Base-by-base conservation (phyloP, 2,888 invertebrate genomes). In the Pterobdella sp. region DNA sequence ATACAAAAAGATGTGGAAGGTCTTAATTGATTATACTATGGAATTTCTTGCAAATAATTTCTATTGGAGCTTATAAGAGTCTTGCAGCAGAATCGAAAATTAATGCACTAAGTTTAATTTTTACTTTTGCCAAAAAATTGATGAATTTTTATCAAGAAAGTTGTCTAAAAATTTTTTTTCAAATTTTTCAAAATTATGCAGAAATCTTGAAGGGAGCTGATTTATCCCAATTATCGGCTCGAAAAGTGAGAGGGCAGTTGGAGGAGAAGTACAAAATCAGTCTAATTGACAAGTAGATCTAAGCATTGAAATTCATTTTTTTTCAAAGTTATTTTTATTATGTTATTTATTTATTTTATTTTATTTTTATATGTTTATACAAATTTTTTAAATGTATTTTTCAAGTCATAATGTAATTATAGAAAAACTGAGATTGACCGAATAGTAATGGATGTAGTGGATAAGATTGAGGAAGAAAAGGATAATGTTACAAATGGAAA, bases 141-240 rank as follows among this genome's bases (percentile, higher is more conserved):
- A n/a, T n/a, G n/a, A n/a, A n/a, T n/a, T n/a, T n/a, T n/a, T n/a
- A n/a, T n/a, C n/a, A n/a, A n/a, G n/a, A n/a, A n/a, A n/a, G n/a
- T n/a, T n/a, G n/a, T n/a, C n/a, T n/a, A n/a, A n/a, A n/a, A n/a
- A n/a, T n/a, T n/a, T n/a, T n/a, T 32, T 10, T 1, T 18, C 22
- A 26, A 34, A n/a, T n/a, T n/a, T n/a, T n/a, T n/a, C n/a, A n/a
- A n/a, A n/a, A n/a, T n/a, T 22, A 81, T 85, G 2, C 84, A 93
- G 93, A 88, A 73, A 92, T 94, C 81, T 87, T 95, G 35, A 90
- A 92, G 85, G 90, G 89, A 84, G 92, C 93, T 10, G 91, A 94
- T 82, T 87, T 94, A 32, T 88, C 89, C 10, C 88, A 89, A 72
- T 90, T 91, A 77, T 91, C 94, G 1, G 90, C 92, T 7, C 94